Base-by-base conservation (phyloP, 1,140 invertebrate genomes). In the Cotesia vestalis region DNA sequence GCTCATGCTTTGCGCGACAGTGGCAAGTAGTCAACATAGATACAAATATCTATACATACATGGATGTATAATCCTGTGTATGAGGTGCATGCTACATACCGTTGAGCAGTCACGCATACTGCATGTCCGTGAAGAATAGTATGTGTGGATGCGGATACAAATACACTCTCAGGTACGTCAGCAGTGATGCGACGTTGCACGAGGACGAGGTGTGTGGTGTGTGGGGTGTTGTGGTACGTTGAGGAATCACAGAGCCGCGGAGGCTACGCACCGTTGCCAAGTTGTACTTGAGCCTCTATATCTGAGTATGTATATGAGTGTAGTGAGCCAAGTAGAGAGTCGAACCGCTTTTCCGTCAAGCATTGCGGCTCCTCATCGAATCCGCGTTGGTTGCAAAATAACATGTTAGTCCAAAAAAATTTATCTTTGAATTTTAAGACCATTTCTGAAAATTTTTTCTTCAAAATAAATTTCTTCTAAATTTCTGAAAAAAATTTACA, bases 201-300 rank as follows among this genome's bases (percentile, higher is more conserved):
- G 11, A n/a, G 61, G 40, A 46, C 11, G 8, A 38, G 17, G 27
- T 20, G n/a, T 17, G 6, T n/a, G 66, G 66, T 55, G 46, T 53
- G 46, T 20, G 60, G 36, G 52, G 72, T 66, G 72, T 64, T 60
- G 72, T 73, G 69, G 63, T 55, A 27, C 64, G 8, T 5, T 67
- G 63, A 59, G 71, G 63, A 72, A 53, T 67, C 59, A 66, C 46
- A 66, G 53, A 59, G 51, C 36, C 55, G 67, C 20, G 20, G 27
- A 53, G 8, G 14, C 11, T 53, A 71, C 68, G 68, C 73, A 74
- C 53, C 17, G 73, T 74, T 74, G 73, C 73, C 73, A 74, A 74
- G 63, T 74, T 63, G 35, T 64, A 17, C 52, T 20, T 59, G 40
- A 46, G 27, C 34, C 14, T 12, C 11, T 46, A 38, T 27, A 27